These are phyloP conservation scores for Heliothis subflexa DNA, from an alignment of 1,140 invertebrate genomes.

Conservation along the genomic window DNA sequence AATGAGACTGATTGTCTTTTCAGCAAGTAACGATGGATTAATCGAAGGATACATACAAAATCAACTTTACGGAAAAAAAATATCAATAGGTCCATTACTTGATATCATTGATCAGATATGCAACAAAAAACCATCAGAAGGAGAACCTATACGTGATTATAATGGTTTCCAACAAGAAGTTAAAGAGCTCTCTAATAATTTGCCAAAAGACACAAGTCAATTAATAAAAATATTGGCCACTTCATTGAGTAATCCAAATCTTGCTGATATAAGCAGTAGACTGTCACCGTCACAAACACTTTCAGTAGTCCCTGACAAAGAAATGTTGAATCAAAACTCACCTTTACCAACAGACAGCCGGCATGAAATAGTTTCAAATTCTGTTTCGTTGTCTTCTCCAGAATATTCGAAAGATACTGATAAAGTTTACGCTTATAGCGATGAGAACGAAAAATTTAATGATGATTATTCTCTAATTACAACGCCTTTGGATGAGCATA, in stretches of 20 bases:
- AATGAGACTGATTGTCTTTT: not conserved
- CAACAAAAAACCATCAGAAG: not conserved
- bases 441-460: too few species aligned
- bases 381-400: not conserved
- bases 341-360: not conserved
- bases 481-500: too few species aligned
- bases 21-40: not conserved
- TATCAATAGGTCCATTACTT: not conserved
- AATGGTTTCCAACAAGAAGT: conserved; percentile 1
- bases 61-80: not conserved
- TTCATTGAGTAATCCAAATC: not conserved
- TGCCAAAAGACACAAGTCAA: not conserved
- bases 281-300: not conserved
- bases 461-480: too few species aligned
- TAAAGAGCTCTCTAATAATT: not conserved
- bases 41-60: not conserved
- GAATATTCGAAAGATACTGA: too few species aligned
- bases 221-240: conserved; percentile 3
- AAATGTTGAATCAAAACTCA: not conserved
- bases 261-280: not conserved
- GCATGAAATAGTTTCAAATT: not conserved
- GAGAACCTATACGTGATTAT: not conserved
- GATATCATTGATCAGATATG: not conserved
- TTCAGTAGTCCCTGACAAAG: not conserved
- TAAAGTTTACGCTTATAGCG: too few species aligned